Conservation (phyloP, 1,140 invertebrate genomes). For the Lepidotrigona ventralis region DNA sequence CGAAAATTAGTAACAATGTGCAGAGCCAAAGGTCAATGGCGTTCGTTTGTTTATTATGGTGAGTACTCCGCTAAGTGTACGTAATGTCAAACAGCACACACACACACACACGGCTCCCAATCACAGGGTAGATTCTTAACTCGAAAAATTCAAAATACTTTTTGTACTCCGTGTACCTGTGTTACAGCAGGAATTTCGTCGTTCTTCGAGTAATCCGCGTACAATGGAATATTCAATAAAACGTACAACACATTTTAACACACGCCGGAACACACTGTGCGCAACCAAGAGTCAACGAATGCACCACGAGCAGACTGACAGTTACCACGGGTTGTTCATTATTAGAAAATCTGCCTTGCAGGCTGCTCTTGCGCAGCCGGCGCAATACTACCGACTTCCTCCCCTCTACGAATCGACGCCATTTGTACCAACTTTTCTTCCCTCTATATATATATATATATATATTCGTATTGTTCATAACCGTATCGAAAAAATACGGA, state of each 20-base stretch:
- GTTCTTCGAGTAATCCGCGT: slow-evolving; percentile 61
- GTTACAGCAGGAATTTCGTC: slow-evolving; percentile 3
- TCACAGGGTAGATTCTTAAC: not conserved
- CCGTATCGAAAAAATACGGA: not conserved
- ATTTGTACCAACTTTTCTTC: slow-evolving; percentile 35
- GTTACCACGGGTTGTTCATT: slow-evolving; percentile 67
- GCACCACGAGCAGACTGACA: slow-evolving; percentile 67
- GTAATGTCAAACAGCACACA: slow-evolving; percentile 39
- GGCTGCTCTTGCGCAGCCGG: slow-evolving; percentile 69
- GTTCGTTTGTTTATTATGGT: slow-evolving; percentile 63
- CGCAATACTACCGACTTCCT: slow-evolving; percentile 61
- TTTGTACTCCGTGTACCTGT: slow-evolving; percentile 38
- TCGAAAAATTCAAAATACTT: slow-evolving; percentile 29
- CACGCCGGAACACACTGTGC: slow-evolving; percentile 54
- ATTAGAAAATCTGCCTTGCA: slow-evolving; percentile 57
- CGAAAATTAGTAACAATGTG: slow-evolving; percentile 41
- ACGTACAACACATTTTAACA: slow-evolving; percentile 52
- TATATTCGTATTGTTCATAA: not conserved
- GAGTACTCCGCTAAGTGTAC: slow-evolving; percentile 28
- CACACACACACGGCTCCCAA: not conserved
- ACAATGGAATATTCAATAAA: slow-evolving; percentile 23
- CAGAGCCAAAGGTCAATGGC: slow-evolving; percentile 55
- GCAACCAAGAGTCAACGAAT: slow-evolving; percentile 59
- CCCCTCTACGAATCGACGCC: slow-evolving; percentile 46
- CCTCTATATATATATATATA: not conserved